phyloP scores from a whole-genome alignment of 2,888 invertebrate genomes.

The Siphlonurus alternatus region DNA sequence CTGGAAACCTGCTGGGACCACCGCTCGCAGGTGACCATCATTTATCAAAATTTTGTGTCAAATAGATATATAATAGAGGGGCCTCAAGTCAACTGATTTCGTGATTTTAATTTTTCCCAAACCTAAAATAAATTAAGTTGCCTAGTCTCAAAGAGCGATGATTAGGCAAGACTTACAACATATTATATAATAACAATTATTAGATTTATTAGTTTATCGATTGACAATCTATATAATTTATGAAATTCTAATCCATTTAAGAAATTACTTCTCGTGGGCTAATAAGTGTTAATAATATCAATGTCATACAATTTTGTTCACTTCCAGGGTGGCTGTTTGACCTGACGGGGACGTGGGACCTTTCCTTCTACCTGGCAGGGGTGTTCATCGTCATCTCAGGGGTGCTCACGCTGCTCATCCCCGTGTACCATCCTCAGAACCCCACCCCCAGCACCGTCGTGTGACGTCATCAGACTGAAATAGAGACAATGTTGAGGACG shows the following conservation, averaged over 20 bases:
- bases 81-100: too few species aligned
- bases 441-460: background rate
- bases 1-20: slow-evolving; percentile 80
- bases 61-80: too few species aligned
- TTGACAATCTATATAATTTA: background rate
- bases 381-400: slow-evolving; percentile 64
- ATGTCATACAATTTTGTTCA: too few species aligned
- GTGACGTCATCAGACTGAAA: too few species aligned
- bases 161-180: background rate
- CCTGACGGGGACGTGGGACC: slow-evolving; percentile 54
- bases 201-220: background rate
- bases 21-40: slow-evolving; percentile 61
- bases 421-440: background rate
- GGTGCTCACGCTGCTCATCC: slow-evolving; percentile 17
- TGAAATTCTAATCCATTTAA: slow-evolving; percentile 9
- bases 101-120: too few species aligned
- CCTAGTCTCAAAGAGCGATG: too few species aligned
- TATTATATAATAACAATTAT: background rate
- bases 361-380: slow-evolving; percentile 68
- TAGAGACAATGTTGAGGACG: too few species aligned
- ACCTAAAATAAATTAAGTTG: too few species aligned
- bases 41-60: background rate
- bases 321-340: slow-evolving; percentile 65
- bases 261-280: background rate
- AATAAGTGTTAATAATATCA: too few species aligned